A percentile compares a stretch with the other conserved stretches of the same genome.
Evolutionary conservation across 2,113 vertebrate genomes (phyloP).

Genomic region (Cynoglossus semilaevis): DNA sequence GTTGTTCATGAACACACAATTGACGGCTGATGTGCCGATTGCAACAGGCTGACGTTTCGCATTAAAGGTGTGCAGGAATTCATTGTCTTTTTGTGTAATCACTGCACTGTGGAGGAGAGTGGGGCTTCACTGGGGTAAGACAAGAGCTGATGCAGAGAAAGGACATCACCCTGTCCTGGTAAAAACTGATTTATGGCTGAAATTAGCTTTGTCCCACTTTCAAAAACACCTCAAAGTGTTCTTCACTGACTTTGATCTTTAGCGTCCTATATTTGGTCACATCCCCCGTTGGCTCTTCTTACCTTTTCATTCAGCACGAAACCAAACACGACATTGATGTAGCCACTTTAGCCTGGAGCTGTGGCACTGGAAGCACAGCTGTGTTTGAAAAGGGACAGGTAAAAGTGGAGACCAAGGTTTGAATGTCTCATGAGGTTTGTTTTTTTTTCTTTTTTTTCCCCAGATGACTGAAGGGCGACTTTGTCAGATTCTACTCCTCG

Average conservation of each 20-base stretch:
- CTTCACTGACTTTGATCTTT: slow-evolving; percentile 22
- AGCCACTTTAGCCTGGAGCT: not conserved
- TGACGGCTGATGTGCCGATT: slow-evolving; percentile 45
- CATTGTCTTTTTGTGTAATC: slow-evolving; percentile 32
- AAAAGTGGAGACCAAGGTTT: slow-evolving; percentile 19
- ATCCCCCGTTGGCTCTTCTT: slow-evolving; percentile 20
- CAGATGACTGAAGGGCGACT: slow-evolving; percentile 97
- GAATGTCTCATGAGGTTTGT: slow-evolving; percentile 35
- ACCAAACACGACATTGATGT: slow-evolving; percentile 18
- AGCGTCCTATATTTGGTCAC: slow-evolving; percentile 2
- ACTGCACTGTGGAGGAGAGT: slow-evolving; percentile 18
- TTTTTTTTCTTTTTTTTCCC: slow-evolving; percentile 24
- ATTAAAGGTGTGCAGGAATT: slow-evolving; percentile 30
- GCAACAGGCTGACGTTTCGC: slow-evolving; percentile 15
- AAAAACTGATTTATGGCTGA: slow-evolving; percentile 17
- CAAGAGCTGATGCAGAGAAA: slow-evolving; percentile 25
- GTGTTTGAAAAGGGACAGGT: slow-evolving; percentile 1
- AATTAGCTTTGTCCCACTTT: not conserved
- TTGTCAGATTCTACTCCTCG: slow-evolving; percentile 92
- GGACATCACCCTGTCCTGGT: not conserved
- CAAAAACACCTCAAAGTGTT: not conserved
- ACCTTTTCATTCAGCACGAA: slow-evolving; percentile 41
- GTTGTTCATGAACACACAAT: slow-evolving; percentile 12
- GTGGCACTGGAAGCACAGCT: not conserved
- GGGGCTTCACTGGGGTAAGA: slow-evolving; percentile 9